Evolutionary conservation across 2,113 vertebrate species (phyloP), one percentile per base, ranked within the genome.

Genomic region (Australoheros scitulus): DNA sequence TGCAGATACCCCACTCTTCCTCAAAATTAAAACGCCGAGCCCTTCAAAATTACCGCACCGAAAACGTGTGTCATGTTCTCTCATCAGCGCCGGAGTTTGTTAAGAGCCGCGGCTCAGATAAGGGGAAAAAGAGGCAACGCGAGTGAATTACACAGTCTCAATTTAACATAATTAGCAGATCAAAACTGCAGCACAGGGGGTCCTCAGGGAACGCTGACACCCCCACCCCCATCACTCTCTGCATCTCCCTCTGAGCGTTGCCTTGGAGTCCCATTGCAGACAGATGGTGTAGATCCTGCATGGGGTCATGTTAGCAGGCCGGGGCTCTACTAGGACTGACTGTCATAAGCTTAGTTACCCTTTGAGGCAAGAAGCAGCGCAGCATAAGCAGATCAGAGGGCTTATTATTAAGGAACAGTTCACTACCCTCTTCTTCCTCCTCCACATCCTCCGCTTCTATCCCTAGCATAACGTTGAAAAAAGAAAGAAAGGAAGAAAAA

Each of bases 141-240:
- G 64, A 60, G 81, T 88, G 88, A 92, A 92, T 91, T 91, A 87
- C 85, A 76, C 82, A 84, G 81, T 74, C 81, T 89, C 91, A 92
- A 94, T 93, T 92, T 92, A 90, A 88, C 77, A 80, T 91, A 91
- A 94, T 94, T 92, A 91, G 78, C 89, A 83, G 90, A 92, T 94
- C 82, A 90, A 90, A 94, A 93, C 84, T 88, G 88, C 84, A 85
- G 78, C 76, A 60, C 81, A 70, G 82, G 89, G 84, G 90, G 88
- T 89, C 90, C 88, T 87, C 20, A 0, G 91, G 90, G 91, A 93
- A 60, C 11, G 59, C 61, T 75, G 80, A 88, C 90, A 84, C 34
- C 55, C 58, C 58, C 26, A 20, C 55, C 58, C 60, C 61, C 76
- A 57, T 72, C 47, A 72, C 68, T 52, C 78, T 56, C 26, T 78